These are phyloP conservation scores for Syncerus caffer DNA, from an alignment of 2,797 vertebrate species.

Conservation along the genomic window DNA sequence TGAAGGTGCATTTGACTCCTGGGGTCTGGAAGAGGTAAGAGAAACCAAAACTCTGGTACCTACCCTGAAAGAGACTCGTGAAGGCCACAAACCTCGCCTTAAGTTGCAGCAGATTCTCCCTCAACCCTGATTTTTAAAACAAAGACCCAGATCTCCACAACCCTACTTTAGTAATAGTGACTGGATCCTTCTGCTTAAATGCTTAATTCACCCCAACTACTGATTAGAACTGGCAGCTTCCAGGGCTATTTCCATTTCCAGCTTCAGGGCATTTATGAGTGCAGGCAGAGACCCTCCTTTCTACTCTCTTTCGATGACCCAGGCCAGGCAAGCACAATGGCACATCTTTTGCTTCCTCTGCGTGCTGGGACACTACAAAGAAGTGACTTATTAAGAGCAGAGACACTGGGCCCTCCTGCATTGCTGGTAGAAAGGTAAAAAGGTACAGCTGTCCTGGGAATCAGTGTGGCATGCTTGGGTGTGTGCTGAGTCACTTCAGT, in stretches of 20 bases:
- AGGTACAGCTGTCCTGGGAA: neutral
- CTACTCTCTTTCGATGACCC: neutral
- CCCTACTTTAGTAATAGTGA: neutral
- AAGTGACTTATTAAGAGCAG: neutral
- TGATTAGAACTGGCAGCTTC: neutral
- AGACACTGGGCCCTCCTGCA: neutral
- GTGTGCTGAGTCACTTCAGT: neutral
- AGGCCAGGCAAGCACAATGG: neutral
- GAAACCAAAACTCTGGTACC: neutral
- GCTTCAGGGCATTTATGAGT: neutral
- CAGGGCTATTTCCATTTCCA: neutral
- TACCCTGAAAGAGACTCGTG: neutral
- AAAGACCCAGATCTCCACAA: neutral
- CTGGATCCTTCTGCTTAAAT: neutral
- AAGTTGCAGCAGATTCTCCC: neutral
- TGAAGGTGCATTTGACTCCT: neutral
- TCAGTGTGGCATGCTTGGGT: fast-evolving
- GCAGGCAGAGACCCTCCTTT: neutral
- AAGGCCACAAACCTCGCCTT: neutral
- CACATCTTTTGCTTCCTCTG: neutral
- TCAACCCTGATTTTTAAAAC: neutral
- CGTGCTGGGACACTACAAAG: neutral
- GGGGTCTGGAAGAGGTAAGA: neutral
- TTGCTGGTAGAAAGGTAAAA: neutral
- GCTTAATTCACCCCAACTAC: neutral